Evolutionary conservation across 2,797 vertebrate genomes (phyloP).

Genomic region (Enteromius anoplus): DNA sequence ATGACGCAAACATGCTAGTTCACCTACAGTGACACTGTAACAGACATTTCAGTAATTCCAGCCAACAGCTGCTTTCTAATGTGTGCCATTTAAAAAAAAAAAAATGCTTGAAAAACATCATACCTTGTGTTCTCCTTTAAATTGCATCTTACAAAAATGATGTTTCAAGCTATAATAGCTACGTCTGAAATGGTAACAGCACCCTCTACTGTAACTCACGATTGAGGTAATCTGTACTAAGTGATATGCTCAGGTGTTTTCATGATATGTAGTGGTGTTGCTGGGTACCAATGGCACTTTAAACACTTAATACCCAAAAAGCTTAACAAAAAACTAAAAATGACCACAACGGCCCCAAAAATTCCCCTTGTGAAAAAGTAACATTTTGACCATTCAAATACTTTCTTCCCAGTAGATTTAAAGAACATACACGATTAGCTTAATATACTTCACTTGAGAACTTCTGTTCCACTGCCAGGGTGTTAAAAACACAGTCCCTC

Average conservation of each 20-base stretch:
- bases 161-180: not conserved
- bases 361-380: not conserved
- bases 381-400: not conserved
- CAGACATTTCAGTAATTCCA: not conserved
- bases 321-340: conserved; percentile 9
- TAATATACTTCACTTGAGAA: conserved; percentile 33
- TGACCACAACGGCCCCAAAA: conserved; percentile 17
- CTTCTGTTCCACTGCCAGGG: conserved; percentile 8
- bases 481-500: conserved; percentile 19
- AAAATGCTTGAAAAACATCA: not conserved
- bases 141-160: not conserved
- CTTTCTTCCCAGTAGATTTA: not conserved
- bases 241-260: conserved; percentile 33
- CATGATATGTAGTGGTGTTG: conserved; percentile 50
- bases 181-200: conserved; percentile 24
- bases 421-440: conserved; percentile 18
- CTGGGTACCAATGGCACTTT: conserved; percentile 8
- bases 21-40: conserved; percentile 7
- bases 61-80: conserved; percentile 2
- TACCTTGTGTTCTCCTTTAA: not conserved
- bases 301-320: conserved; percentile 11
- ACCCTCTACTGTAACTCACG: conserved; percentile 19
- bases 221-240: conserved; percentile 51
- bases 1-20: conserved; percentile 8
- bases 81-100: not conserved